A percentile compares a stretch with the other conserved stretches of the same genome.
Conservation (phyloP, 2,797 vertebrate species). For the Lates japonicus region DNA sequence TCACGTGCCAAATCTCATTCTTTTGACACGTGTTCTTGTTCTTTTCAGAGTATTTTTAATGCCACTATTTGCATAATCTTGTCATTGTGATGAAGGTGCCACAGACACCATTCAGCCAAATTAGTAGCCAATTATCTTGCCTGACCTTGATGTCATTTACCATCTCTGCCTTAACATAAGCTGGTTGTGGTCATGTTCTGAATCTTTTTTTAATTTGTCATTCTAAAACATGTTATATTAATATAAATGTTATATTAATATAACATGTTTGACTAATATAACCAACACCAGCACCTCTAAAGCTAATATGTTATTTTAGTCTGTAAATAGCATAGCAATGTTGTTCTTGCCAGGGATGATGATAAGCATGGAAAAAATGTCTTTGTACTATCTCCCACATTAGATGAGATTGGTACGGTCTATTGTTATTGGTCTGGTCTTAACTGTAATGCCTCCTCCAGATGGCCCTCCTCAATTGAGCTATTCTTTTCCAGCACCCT, state of each 20-base stretch:
- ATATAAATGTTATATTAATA: neutral
- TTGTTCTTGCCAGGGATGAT: slow-evolving; percentile 9
- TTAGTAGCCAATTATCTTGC: slow-evolving; percentile 7
- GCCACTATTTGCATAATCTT: slow-evolving; percentile 27
- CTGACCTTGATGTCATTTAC: neutral
- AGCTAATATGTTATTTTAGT: neutral
- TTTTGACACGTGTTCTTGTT: slow-evolving; percentile 25
- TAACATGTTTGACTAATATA: neutral
- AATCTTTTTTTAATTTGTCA: neutral
- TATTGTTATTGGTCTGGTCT: slow-evolving; percentile 55
- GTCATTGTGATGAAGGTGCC: slow-evolving; percentile 3
- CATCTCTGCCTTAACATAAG: neutral
- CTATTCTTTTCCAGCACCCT: slow-evolving; percentile 62
- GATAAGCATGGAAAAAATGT: slow-evolving; percentile 10
- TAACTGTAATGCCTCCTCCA: slow-evolving; percentile 69
- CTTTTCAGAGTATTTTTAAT: slow-evolving; percentile 29
- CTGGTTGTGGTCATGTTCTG: neutral
- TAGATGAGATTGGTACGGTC: slow-evolving; percentile 35
- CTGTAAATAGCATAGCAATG: neutral
- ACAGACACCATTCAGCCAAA: neutral
- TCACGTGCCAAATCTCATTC: slow-evolving; percentile 33
- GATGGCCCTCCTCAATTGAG: slow-evolving; percentile 71
- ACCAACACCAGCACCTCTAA: too few relatives aligned
- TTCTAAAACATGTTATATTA: neutral
- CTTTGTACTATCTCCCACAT: slow-evolving; percentile 25